These are phyloP conservation scores for Sialis lutaria DNA, from an alignment of 2,888 invertebrate species.

Conservation along the genomic window DNA sequence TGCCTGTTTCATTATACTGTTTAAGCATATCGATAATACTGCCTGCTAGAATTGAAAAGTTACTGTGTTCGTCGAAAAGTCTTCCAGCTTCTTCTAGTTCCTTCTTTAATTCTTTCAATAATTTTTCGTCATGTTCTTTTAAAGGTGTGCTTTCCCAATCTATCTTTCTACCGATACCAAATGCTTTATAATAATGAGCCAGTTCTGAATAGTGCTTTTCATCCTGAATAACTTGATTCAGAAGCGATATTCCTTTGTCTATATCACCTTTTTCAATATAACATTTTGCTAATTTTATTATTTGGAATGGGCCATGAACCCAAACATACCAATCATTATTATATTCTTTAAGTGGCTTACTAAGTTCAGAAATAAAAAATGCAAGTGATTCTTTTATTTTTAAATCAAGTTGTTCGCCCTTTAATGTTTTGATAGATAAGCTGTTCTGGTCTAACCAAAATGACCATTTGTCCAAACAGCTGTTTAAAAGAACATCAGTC, in stretches of 20 bases:
- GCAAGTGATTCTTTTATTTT: not conserved
- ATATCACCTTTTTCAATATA: conserved; percentile 6
- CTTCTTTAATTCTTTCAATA: conserved; percentile 1
- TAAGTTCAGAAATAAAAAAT: conserved; percentile 1
- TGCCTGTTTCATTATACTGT: conserved; percentile 8
- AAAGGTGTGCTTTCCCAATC: too few species aligned
- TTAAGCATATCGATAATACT: conserved; percentile 10
- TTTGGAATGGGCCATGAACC: conserved; percentile 9
- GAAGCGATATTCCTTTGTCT: conserved; percentile 11
- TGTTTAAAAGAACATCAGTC: conserved; percentile 10
- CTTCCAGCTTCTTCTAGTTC: conserved; percentile 9
- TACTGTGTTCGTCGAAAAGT: conserved; percentile 8
- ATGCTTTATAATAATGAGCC: conserved; percentile 17
- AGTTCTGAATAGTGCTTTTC: conserved; percentile 14
- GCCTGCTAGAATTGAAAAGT: conserved; percentile 7
- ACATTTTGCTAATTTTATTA: conserved; percentile 10
- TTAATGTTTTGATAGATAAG: conserved; percentile 3
- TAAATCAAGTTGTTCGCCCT: not conserved
- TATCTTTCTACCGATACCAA: conserved; percentile 8
- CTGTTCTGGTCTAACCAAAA: conserved; percentile 14
- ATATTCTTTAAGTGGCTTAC: not conserved
- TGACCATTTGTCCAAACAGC: conserved; percentile 14
- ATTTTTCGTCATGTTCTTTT: not conserved
- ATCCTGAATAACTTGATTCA: conserved; percentile 12
- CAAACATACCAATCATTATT: conserved; percentile 3